A percentile compares a stretch with the other conserved stretches of the same genome.
These are phyloP conservation scores for Streblospio benedicti DNA, from an alignment of 1,140 invertebrate species.

Conservation along the genomic window DNA sequence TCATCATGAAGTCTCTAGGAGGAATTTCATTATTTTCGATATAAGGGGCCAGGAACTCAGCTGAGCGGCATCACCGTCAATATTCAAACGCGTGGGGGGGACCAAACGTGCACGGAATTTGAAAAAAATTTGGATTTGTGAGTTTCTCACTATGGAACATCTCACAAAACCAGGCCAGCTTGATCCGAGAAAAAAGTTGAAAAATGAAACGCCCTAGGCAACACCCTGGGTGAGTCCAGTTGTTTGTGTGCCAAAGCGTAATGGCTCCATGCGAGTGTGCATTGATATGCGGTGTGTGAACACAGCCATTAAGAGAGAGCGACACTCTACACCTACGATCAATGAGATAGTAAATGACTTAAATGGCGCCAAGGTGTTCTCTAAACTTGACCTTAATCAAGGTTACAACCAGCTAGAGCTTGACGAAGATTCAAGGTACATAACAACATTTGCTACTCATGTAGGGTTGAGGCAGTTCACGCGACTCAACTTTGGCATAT, in stretches of 20 bases:
- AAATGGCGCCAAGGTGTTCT: background rate
- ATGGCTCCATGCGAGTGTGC: constrained; percentile 9
- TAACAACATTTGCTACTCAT: background rate
- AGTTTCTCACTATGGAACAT: too few relatives aligned
- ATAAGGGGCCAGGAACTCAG: too few relatives aligned
- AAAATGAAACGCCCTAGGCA: constrained; percentile 3
- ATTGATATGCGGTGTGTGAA: constrained; percentile 13
- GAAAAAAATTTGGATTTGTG: too few relatives aligned
- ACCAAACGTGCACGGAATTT: too few relatives aligned
- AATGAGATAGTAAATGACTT: background rate
- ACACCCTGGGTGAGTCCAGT: constrained; percentile 11
- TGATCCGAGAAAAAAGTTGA: too few relatives aligned
- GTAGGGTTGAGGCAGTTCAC: background rate
- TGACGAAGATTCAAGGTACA: background rate
- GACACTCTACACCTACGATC: background rate
- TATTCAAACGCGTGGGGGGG: too few relatives aligned
- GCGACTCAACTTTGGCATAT: background rate
- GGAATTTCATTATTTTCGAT: too few relatives aligned
- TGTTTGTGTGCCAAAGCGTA: constrained; percentile 2
- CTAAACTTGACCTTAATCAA: background rate
- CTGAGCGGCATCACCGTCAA: too few relatives aligned
- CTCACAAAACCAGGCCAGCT: too few relatives aligned
- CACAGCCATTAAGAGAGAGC: background rate
- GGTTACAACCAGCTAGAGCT: background rate
- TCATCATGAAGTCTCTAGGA: too few relatives aligned